Base-by-base conservation (phyloP, 1,140 invertebrate species). In the Drosophila funebris region DNA sequence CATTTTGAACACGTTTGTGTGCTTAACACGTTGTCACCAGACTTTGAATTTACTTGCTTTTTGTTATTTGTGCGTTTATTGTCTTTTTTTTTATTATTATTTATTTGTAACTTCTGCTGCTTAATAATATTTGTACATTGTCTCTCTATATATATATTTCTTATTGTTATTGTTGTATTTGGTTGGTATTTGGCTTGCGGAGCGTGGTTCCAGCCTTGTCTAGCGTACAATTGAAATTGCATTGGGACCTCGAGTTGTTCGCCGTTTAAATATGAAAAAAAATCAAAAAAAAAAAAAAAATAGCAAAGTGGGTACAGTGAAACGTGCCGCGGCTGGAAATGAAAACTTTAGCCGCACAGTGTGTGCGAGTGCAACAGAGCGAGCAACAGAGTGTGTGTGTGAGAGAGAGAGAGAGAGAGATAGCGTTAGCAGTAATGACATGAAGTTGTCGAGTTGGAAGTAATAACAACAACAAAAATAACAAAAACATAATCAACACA, bases 401-500 rank as follows among this genome's bases (percentile, higher is more conserved):
- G 48, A 13, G 56, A 22, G 16, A 18, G 6, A 31, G 22, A 27
- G 14, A 31, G 39, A 33, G 41, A 69, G 13, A 22, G 18, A 37
- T n/a, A 61, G 27, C 9, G n/a, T 37, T 11, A 43, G 36, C 29
- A 61, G 56, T 54, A 60, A 72, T 27, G 54, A 71, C 46, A 68
- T 48, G 64, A 87, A 81, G 76, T 84, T 83, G 79, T 66, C 73
- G 41, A 68, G 56, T 73, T 84, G 77, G 81, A 81, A 84, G 84
- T 56, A 62, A 75, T 64, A 64, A 50, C 61, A 78, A 78, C 50
- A 82, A 85, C 78, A 85, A 87, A 9, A 33, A 33, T 2, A 78
- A 78, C 56, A 82, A 85, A 82, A 85, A 88, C 82, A 85, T 75
- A 85, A 85, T 85, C 82, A 85, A 82, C 48, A 39, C 18, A 68